Percentiles rank a stretch among this genome's conserved stretches.
phyloP scores from a whole-genome alignment of 2,888 invertebrate species.

The Spodoptera picta region DNA sequence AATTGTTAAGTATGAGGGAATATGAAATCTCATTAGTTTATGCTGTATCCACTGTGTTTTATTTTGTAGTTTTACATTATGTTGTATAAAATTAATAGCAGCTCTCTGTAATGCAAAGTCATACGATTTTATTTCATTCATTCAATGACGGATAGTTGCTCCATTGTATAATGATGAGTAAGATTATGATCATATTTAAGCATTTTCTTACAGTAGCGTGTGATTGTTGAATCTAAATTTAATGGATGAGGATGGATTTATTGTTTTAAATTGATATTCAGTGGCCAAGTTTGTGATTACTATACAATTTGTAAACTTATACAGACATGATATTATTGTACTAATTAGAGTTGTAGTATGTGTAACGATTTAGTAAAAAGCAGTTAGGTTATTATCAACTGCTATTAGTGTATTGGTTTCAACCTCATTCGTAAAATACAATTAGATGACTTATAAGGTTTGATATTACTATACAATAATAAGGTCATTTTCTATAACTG shows the following conservation, averaged over 20 bases:
- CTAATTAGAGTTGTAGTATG: constrained; percentile 82
- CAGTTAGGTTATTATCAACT: constrained; percentile 66
- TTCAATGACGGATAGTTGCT: constrained; percentile 39
- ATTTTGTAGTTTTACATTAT: constrained; percentile 76
- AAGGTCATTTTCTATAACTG: constrained; percentile 74
- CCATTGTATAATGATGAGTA: constrained; percentile 47
- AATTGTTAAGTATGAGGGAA: constrained; percentile 80
- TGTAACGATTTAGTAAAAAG: constrained; percentile 78
- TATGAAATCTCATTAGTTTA: constrained; percentile 79
- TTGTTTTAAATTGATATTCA: constrained; percentile 68
- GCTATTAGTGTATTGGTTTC: constrained; percentile 75
- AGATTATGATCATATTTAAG: constrained; percentile 46
- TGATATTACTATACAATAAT: constrained; percentile 84
- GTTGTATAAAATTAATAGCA: constrained; percentile 84
- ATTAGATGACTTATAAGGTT: constrained; percentile 78
- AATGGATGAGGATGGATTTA: constrained; percentile 55
- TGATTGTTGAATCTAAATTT: constrained; percentile 59
- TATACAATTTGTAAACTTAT: constrained; percentile 87
- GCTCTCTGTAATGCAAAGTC: constrained; percentile 80
- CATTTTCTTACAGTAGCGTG: constrained; percentile 52
- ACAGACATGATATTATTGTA: constrained; percentile 82
- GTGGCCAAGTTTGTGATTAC: constrained; percentile 85
- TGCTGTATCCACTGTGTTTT: constrained; percentile 71
- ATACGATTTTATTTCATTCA: constrained; percentile 60
- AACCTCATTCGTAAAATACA: constrained; percentile 76